Percentiles rank a stretch among this genome's conserved stretches.
Evolutionary conservation across 1,140 invertebrate species (phyloP).

Genomic region (Orchestia grillus): DNA sequence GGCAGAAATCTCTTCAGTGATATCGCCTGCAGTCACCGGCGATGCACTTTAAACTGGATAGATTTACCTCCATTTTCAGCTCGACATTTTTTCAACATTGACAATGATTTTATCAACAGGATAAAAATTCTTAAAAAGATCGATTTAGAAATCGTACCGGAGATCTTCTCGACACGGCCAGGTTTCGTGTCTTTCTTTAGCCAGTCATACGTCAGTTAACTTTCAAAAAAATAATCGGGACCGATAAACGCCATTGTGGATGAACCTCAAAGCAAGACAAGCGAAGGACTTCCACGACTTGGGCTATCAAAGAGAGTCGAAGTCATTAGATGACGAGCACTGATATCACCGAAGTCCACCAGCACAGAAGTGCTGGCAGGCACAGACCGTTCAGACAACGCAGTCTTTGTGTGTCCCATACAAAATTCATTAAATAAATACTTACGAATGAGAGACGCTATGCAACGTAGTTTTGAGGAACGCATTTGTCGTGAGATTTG

Average conservation of each 20-base stretch:
- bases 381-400: neutral
- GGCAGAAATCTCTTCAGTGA: too few species aligned
- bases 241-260: neutral
- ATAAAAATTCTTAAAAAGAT: neutral
- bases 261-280: neutral
- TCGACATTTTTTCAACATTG: too few species aligned
- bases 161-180: neutral
- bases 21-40: too few species aligned
- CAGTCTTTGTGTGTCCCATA: neutral
- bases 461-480: too few species aligned
- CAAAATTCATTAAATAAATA: neutral
- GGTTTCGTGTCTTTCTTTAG: neutral
- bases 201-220: neutral
- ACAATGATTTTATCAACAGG: neutral
- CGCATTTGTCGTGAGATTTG: neutral
- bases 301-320: neutral
- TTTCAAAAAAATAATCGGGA: neutral
- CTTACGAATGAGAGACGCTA: neutral
- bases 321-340: neutral
- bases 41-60: too few species aligned
- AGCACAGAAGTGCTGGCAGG: neutral
- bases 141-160: neutral
- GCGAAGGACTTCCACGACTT: neutral
- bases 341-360: too few species aligned
- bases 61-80: too few species aligned